A percentile compares a stretch with the other conserved stretches of the same genome.
Evolutionary conservation across 1,140 invertebrate species (phyloP).

Genomic region (Dreissena rostriformis): DNA sequence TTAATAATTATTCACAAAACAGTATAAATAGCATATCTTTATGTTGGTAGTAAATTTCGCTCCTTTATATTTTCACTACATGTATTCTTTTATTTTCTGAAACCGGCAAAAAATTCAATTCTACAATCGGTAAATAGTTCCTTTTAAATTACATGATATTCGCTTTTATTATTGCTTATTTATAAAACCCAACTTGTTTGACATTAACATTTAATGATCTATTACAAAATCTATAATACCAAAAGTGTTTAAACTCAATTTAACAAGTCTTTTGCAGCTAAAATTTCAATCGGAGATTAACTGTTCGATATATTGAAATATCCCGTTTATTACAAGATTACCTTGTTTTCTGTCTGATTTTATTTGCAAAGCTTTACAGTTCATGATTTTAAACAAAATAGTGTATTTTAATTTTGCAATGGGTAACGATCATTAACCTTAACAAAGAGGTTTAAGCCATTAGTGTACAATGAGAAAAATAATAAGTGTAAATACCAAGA

Average conservation of each 20-base stretch:
- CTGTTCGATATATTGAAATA: conserved; percentile 40
- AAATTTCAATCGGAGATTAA: conserved; percentile 18
- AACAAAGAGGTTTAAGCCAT: no score
- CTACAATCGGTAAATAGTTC: no score
- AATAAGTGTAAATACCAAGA: no score
- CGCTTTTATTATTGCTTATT: neutral
- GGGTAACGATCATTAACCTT: neutral
- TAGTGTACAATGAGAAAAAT: no score
- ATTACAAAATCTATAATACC: neutral
- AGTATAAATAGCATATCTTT: no score
- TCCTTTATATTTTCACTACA: no score
- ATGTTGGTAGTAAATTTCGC: no score
- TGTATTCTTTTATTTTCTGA: no score
- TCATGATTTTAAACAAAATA: conserved; percentile 43
- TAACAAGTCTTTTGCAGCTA: conserved; percentile 5
- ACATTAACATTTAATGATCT: neutral
- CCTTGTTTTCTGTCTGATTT: conserved; percentile 18
- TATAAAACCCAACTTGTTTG: neutral
- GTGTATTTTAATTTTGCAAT: conserved; percentile 2
- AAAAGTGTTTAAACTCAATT: conserved; percentile 15
- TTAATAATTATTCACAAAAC: no score
- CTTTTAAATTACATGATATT: neutral
- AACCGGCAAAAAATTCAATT: no score
- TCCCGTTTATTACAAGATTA: conserved; percentile 26
- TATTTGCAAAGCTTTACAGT: conserved; percentile 46